phyloP scores from a whole-genome alignment of 2,797 vertebrate genomes.

The Mormyrops boulengeri region DNA sequence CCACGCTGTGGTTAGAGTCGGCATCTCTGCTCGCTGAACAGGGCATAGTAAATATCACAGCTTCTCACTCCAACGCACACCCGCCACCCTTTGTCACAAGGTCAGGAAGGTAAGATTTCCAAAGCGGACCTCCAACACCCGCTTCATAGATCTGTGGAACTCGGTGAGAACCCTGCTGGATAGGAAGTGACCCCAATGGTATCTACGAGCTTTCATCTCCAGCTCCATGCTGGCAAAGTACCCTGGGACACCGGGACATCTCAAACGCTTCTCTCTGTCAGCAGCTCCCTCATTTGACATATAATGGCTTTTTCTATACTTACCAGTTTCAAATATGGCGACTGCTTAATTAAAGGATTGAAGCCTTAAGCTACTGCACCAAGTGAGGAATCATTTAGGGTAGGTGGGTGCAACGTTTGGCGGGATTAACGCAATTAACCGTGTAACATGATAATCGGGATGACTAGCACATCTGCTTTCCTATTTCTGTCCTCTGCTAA shows the following conservation, averaged over 20 bases:
- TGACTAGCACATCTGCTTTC: not conserved
- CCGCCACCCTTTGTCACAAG: not conserved
- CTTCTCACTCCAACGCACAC: not conserved
- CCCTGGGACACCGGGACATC: not conserved
- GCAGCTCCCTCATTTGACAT: not conserved
- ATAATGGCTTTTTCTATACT: not conserved
- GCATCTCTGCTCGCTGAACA: not conserved
- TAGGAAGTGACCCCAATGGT: not conserved
- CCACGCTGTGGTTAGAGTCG: not conserved
- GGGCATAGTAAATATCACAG: not conserved
- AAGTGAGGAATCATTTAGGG: not conserved
- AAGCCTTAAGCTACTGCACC: not conserved
- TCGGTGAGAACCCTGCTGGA: not conserved
- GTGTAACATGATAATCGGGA: not conserved
- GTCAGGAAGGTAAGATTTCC: not conserved
- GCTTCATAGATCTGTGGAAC: not conserved
- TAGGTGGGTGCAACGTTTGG: not conserved
- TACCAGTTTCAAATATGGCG: not conserved
- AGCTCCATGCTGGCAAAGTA: not conserved
- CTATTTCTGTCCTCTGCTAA: not conserved
- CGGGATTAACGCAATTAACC: not conserved
- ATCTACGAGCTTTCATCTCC: not conserved
- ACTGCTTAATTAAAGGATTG: not conserved
- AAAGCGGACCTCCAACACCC: not conserved
- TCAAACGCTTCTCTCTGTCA: not conserved